These are phyloP conservation scores for Polietes domitor DNA, from an alignment of 2,888 invertebrate species.

Conservation along the genomic window DNA sequence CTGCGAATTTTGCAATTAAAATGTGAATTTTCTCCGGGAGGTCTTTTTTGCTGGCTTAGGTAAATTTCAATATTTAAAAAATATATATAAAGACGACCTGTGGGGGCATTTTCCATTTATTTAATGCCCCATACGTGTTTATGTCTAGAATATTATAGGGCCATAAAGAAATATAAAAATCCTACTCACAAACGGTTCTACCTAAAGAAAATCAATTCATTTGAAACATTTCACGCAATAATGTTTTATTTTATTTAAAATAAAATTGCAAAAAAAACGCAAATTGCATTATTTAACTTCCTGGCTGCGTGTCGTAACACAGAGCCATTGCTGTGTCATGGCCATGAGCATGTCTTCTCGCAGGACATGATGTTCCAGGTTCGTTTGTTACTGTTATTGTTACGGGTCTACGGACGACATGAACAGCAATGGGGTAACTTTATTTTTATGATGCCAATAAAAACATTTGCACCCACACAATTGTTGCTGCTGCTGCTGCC, in stretches of 20 bases:
- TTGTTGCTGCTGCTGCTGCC: slow-evolving; percentile 25
- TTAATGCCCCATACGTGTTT: too few species aligned
- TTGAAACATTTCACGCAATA: neutral
- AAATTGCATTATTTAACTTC: neutral
- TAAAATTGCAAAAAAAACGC: neutral
- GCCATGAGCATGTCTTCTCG: neutral
- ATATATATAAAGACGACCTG: too few species aligned
- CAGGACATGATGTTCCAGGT: neutral
- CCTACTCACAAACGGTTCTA: too few species aligned
- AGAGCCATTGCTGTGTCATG: neutral
- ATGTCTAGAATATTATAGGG: too few species aligned
- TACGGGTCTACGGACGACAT: neutral
- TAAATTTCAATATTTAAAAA: too few species aligned
- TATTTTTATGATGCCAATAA: slow-evolving; percentile 46
- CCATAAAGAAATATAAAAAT: too few species aligned
- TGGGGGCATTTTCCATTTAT: too few species aligned
- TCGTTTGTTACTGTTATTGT: neutral
- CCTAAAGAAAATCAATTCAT: neutral
- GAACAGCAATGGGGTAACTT: slow-evolving; percentile 9
- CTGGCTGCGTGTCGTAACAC: neutral
- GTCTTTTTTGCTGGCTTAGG: too few species aligned
- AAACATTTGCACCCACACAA: slow-evolving; percentile 56
- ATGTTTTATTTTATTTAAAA: neutral
- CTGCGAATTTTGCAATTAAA: too few species aligned
- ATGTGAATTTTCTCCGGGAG: too few species aligned